phyloP scores from a whole-genome alignment of 1,140 invertebrate genomes.

The Drosophila dunni region DNA sequence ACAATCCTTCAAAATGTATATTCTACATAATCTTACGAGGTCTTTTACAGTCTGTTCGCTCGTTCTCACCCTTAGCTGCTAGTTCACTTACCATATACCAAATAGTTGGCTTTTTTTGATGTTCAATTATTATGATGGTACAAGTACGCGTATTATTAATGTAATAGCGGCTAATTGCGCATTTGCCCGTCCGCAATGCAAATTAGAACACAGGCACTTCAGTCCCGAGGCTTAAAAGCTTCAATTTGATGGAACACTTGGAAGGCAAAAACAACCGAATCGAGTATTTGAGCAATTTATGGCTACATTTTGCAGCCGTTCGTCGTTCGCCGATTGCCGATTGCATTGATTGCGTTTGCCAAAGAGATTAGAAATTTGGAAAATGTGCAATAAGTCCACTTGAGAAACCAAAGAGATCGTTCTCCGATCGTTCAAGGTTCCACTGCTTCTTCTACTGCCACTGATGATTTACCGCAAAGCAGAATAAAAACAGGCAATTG shows the following conservation, averaged over 20 bases:
- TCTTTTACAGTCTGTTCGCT: too few relatives aligned
- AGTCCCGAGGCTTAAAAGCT: slow-evolving; percentile 73
- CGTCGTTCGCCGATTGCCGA: slow-evolving; percentile 45
- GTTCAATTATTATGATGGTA: slow-evolving; percentile 64
- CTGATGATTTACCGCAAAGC: slow-evolving; percentile 64
- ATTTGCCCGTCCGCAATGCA: slow-evolving; percentile 60
- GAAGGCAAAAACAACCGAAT: not conserved
- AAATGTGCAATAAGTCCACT: slow-evolving; percentile 49
- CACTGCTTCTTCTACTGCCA: not conserved
- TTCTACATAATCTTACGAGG: too few relatives aligned
- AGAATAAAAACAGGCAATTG: slow-evolving; percentile 33
- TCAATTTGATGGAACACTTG: slow-evolving; percentile 80
- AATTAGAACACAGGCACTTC: slow-evolving; percentile 76
- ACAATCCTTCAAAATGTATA: too few relatives aligned
- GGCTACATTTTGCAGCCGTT: slow-evolving; percentile 61
- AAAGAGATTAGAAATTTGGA: too few relatives aligned
- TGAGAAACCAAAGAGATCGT: slow-evolving; percentile 39
- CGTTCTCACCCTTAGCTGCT: too few relatives aligned
- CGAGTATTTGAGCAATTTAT: slow-evolving; percentile 45
- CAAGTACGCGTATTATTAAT: slow-evolving; percentile 81
- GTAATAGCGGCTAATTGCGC: slow-evolving; percentile 80
- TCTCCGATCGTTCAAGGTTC: slow-evolving; percentile 58
- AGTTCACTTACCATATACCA: too few relatives aligned
- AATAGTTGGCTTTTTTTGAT: not conserved
- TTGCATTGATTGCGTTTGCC: too few relatives aligned